Base-by-base conservation (phyloP, 2,888 invertebrate genomes). In the Chymomyza procnemis region DNA sequence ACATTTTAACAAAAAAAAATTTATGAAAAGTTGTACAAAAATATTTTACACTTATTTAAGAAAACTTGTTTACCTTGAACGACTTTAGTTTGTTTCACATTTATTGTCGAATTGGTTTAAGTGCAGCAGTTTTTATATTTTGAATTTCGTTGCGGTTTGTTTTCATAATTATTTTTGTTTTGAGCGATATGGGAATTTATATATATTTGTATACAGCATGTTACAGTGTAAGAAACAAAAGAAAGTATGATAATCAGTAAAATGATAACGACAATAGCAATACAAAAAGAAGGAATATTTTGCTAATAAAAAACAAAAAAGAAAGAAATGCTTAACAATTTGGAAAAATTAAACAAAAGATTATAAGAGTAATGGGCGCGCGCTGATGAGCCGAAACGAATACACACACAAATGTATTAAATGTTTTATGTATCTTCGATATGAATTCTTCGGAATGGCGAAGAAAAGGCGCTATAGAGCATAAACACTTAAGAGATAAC, bases 41-140 rank as follows among this genome's bases (percentile, higher is more conserved):
- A 50, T 14, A 50, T 14, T 50, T 18, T 18, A 50, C 34, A 46
- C 3, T 22, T 41, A n/a, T 30, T n/a, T 8, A 34, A 55, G 12
- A 34, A 46, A 34, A 61, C 61, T 62, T 63, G 65, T 73, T 85
- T 85, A 85, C 85, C 85, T 85, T 88, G 77, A 85, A 88, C 77
- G 85, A 85, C 85, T 85, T 73, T 67, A 65, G 50, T 65, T 66
- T 41, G 16, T 59, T 22, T 9, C 30, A n/a, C 5, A 58, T 58
- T 14, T 22, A 12, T 21, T 6, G 4, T n/a, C 56, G 5, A 55
- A 21, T 21, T 56, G 34, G 8, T 16, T 56, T 16, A 12, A 30
- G 74, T 66, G 47, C 54, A 21, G 52, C 64, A 50, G 50, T 56
- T 62, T 70, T 69, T 61, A n/a, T n/a, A n/a, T 64, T 26, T 4